A percentile compares a stretch with the other conserved stretches of the same genome.
These are phyloP conservation scores for Dryoscopus gambensis DNA, from an alignment of 2,113 vertebrate genomes.

Conservation along the genomic window DNA sequence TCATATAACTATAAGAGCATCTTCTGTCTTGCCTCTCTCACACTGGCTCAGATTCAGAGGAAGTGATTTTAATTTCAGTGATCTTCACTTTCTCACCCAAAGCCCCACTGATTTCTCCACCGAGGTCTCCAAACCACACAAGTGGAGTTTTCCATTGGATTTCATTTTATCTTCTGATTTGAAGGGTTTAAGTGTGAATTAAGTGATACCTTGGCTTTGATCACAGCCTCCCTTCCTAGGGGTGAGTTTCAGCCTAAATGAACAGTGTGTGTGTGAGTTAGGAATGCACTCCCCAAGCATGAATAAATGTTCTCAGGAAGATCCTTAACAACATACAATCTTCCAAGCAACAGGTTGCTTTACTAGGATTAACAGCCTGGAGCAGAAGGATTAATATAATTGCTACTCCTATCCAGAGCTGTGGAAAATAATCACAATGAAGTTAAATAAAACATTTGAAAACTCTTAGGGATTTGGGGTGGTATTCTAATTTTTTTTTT, in stretches of 20 bases:
- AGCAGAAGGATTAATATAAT: slow-evolving; percentile 51
- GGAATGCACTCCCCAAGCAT: not conserved
- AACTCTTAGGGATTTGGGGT: not conserved
- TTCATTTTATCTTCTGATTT: slow-evolving; percentile 24
- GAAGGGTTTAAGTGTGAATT: slow-evolving; percentile 12
- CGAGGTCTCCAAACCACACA: not conserved
- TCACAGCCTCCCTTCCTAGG: not conserved
- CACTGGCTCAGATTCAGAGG: not conserved
- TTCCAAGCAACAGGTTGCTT: slow-evolving; percentile 47
- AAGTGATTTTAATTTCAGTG: not conserved
- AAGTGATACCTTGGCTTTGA: not conserved
- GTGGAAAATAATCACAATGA: not conserved
- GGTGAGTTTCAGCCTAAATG: not conserved
- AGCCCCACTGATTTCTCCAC: not conserved
- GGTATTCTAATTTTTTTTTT: too few species aligned
- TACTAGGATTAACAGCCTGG: slow-evolving; percentile 33
- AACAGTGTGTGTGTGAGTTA: not conserved
- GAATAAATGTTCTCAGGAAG: slow-evolving; percentile 24
- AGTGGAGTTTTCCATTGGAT: not conserved
- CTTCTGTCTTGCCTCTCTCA: not conserved
- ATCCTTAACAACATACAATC: slow-evolving; percentile 26
- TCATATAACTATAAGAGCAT: not conserved
- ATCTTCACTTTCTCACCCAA: not conserved
- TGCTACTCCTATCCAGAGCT: slow-evolving; percentile 14
- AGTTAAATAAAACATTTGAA: slow-evolving; percentile 1